A percentile compares a stretch with the other conserved stretches of the same genome.
phyloP scores from a whole-genome alignment of 2,797 vertebrate species.

The Macropus fuliginosus region DNA sequence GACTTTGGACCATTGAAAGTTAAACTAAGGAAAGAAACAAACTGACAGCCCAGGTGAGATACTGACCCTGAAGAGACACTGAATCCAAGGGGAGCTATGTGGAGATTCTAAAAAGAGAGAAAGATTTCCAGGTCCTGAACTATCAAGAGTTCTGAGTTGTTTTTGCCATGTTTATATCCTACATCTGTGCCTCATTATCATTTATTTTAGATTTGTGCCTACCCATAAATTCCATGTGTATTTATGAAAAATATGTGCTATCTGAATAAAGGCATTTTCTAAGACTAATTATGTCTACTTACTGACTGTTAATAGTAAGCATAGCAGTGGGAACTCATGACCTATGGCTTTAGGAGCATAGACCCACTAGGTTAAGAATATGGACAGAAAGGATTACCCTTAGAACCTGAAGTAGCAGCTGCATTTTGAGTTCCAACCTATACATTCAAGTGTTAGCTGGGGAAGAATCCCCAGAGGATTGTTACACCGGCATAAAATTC shows the following conservation, averaged over 20 bases:
- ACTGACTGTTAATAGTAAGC: not conserved
- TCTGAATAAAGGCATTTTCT: not conserved
- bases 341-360: not conserved
- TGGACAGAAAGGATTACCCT: not conserved
- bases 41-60: not conserved
- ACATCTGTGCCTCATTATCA: not conserved
- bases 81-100: not conserved
- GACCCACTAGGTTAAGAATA: not conserved
- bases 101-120: not conserved
- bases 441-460: too few relatives aligned
- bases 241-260: not conserved
- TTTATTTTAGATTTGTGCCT: not conserved
- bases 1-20: not conserved
- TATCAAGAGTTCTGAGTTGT: not conserved
- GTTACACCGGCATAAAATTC: not conserved
- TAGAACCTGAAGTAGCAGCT: not conserved
- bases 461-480: not conserved
- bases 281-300: not conserved
- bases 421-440: too few relatives aligned
- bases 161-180: not conserved
- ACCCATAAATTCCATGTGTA: not conserved
- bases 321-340: not conserved
- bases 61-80: not conserved
- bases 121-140: not conserved
- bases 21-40: not conserved